These are phyloP conservation scores for Drosophila tropicalis DNA, from an alignment of 1,140 invertebrate species.

Conservation along the genomic window DNA sequence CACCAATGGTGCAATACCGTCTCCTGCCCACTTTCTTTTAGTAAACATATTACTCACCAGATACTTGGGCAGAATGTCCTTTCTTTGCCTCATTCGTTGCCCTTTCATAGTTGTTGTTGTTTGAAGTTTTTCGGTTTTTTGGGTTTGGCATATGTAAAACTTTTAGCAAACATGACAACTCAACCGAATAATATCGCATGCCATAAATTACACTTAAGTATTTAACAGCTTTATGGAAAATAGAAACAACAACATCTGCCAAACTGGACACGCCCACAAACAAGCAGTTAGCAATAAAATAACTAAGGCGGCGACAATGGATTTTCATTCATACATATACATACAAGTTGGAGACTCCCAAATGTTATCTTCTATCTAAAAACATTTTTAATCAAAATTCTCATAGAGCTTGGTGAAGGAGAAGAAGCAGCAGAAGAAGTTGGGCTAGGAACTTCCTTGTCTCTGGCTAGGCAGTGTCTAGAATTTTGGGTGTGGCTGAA, in stretches of 20 bases:
- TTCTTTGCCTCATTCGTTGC: neutral
- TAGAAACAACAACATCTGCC: constrained; percentile 18
- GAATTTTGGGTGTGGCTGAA: constrained; percentile 15
- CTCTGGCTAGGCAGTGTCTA: neutral
- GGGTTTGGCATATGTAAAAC: constrained; percentile 68
- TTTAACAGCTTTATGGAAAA: constrained; percentile 74
- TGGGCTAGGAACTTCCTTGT: neutral
- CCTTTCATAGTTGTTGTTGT: constrained; percentile 22
- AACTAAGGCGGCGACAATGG: constrained; percentile 37
- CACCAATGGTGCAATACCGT: neutral
- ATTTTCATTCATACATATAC: constrained; percentile 17
- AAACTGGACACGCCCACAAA: constrained; percentile 51
- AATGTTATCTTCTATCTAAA: constrained; percentile 53
- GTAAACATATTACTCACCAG: constrained; percentile 15
- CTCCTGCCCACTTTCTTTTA: neutral
- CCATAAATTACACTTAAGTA: constrained; percentile 80
- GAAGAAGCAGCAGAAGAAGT: neutral
- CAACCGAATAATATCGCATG: constrained; percentile 75
- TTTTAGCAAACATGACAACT: constrained; percentile 74
- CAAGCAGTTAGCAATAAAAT: constrained; percentile 56
- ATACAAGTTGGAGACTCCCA: constrained; percentile 13
- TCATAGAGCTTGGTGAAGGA: constrained; percentile 5
- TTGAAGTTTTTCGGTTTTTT: constrained; percentile 53
- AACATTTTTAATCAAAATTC: constrained; percentile 68
- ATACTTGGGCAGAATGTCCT: constrained; percentile 4